Evolutionary conservation across 30 jellyfish, hydroid and myxozoan species (phyloP).

Genomic region (Euphysa ruthae): DNA sequence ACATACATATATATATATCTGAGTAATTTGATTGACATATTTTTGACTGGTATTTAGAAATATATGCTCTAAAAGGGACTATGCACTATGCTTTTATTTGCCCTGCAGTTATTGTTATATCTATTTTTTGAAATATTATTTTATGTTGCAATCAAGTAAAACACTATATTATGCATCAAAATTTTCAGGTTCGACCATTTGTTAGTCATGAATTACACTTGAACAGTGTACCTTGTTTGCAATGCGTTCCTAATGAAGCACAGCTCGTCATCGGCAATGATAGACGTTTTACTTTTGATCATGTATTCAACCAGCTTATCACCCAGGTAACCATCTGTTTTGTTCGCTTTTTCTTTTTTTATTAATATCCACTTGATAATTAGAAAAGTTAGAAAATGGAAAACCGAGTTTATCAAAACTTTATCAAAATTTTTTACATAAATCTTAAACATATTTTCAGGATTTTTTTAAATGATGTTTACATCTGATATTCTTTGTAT

Average conservation of each 20-base stretch:
- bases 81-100: no score
- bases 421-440: not conserved
- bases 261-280: slow-evolving; percentile 72
- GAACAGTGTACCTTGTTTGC: slow-evolving; percentile 50
- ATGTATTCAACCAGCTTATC: slow-evolving; percentile 50
- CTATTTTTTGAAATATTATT: no score
- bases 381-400: no score
- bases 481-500: not conserved
- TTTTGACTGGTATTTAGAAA: no score
- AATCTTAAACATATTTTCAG: not conserved
- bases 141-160: no score
- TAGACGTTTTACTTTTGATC: slow-evolving; percentile 73
- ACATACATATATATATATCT: no score
- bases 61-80: no score
- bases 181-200: slow-evolving; percentile 69
- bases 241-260: slow-evolving; percentile 51
- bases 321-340: slow-evolving; percentile 43
- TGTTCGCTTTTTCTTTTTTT: not conserved
- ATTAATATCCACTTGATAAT: no score
- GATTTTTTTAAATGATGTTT: not conserved
- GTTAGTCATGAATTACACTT: slow-evolving; percentile 64
- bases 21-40: no score
- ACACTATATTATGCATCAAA: not conserved
- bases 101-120: no score
- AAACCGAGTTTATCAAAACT: no score